Percentiles rank a stretch among this genome's conserved stretches.
phyloP scores from a whole-genome alignment of 2,888 invertebrate species.

The Teinopalpus imperialis region DNA sequence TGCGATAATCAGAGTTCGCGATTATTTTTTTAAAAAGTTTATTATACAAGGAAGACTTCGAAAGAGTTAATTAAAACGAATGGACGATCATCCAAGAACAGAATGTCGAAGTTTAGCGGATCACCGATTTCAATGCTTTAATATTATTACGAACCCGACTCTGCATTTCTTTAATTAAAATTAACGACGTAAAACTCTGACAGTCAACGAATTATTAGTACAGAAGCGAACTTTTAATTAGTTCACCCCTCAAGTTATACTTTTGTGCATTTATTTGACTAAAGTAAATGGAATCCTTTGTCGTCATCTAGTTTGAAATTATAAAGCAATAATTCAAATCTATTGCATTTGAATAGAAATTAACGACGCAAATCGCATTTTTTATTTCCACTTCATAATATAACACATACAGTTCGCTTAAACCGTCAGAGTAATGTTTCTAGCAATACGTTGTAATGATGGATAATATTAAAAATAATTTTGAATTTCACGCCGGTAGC shows the following conservation, averaged over 20 bases:
- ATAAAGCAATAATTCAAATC: background rate
- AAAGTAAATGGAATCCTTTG: conserved; percentile 70
- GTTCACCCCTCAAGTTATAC: conserved; percentile 73
- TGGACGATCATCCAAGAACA: conserved; percentile 72
- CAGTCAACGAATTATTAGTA: conserved; percentile 82
- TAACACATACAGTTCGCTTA: background rate
- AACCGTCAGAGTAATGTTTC: background rate
- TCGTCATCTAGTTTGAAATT: conserved; percentile 14
- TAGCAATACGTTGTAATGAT: conserved; percentile 9
- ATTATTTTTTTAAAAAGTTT: conserved; percentile 56
- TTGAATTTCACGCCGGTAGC: conserved; percentile 24
- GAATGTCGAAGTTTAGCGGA: conserved; percentile 79
- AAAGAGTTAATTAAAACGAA: conserved; percentile 79
- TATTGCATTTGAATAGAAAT: too few relatives aligned
- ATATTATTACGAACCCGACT: conserved; percentile 77
- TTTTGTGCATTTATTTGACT: conserved; percentile 73
- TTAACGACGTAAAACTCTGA: conserved; percentile 81
- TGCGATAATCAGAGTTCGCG: conserved; percentile 45
- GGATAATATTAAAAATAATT: conserved; percentile 19
- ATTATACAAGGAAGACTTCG: conserved; percentile 60
- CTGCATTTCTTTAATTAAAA: conserved; percentile 81
- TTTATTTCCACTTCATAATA: too few relatives aligned
- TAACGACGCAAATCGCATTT: background rate
- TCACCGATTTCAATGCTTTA: conserved; percentile 80
- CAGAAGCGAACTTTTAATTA: conserved; percentile 80